A percentile compares a stretch with the other conserved stretches of the same genome.
These are phyloP conservation scores for Campylorhamphus procurvoides DNA, from an alignment of 2,113 vertebrate species.

Conservation along the genomic window DNA sequence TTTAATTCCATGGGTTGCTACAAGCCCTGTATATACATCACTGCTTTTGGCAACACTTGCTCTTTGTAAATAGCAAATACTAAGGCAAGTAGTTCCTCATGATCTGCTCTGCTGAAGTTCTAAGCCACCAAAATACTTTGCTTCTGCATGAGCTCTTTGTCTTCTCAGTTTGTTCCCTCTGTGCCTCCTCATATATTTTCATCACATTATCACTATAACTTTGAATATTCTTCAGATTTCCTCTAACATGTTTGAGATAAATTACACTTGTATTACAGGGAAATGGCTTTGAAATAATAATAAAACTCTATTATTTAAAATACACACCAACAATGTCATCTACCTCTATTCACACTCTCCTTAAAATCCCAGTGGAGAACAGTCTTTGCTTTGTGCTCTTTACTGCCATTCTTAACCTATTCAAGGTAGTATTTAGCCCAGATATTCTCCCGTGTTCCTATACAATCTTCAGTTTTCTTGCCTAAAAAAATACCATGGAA, in stretches of 20 bases:
- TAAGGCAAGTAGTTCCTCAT: not conserved
- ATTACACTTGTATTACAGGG: not conserved
- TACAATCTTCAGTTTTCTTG: not conserved
- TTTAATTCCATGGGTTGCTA: not conserved
- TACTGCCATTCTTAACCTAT: not conserved
- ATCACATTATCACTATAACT: not conserved
- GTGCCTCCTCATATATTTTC: not conserved
- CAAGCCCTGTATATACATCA: not conserved
- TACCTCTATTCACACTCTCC: not conserved
- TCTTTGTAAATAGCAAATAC: not conserved
- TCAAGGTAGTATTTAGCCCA: not conserved
- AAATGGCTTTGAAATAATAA: not conserved
- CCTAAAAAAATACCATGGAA: not conserved
- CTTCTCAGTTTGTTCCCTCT: not conserved
- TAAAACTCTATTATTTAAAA: not conserved
- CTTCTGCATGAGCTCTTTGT: not conserved
- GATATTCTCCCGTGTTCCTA: not conserved
- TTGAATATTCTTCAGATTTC: not conserved
- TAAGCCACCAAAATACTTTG: not conserved
- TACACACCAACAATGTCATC: not conserved
- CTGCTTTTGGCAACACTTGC: not conserved
- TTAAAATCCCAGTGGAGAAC: not conserved
- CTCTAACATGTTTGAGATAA: not conserved
- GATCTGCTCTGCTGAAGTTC: constrained; percentile 13
- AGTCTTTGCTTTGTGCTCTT: not conserved